Evolutionary conservation across 2,797 vertebrate genomes (phyloP).

Genomic region (Mastacembelus armatus): DNA sequence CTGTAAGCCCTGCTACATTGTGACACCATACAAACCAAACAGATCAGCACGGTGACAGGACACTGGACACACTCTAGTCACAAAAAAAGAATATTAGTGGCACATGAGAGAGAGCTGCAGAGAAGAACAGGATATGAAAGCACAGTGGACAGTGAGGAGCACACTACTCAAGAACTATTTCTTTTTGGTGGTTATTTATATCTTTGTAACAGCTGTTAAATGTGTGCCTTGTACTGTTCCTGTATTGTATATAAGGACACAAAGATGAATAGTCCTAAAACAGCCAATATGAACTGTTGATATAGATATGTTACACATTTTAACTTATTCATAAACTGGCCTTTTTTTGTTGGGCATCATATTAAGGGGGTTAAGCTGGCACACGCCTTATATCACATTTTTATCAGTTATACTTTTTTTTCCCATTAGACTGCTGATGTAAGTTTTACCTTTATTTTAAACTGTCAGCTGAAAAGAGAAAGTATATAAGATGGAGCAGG

Average conservation of each 20-base stretch:
- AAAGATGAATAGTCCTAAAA: constrained; percentile 79
- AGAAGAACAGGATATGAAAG: constrained; percentile 46
- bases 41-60: constrained; percentile 4
- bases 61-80: constrained; percentile 18
- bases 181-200: constrained; percentile 81
- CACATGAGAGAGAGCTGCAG: constrained; percentile 36
- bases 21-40: constrained; percentile 30
- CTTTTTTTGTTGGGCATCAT: constrained; percentile 58
- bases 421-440: constrained; percentile 34
- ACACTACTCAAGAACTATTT: constrained; percentile 69
- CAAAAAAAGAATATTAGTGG: constrained; percentile 2
- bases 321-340: constrained; percentile 87
- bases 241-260: constrained; percentile 87
- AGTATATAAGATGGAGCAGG: constrained; percentile 13
- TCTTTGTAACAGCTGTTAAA: constrained; percentile 83
- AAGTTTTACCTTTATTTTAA: constrained; percentile 16
- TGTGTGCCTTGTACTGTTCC: constrained; percentile 96
- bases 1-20: constrained; percentile 20
- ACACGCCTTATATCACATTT: constrained; percentile 51
- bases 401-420: constrained; percentile 27
- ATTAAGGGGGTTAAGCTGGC: constrained; percentile 58
- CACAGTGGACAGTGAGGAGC: constrained; percentile 66
- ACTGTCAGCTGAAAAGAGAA: constrained; percentile 25
- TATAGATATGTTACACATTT: constrained; percentile 88
- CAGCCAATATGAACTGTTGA: constrained; percentile 88